These are phyloP conservation scores for Eptesicus fuscus DNA, from an alignment of 2,113 vertebrate genomes.

Conservation along the genomic window DNA sequence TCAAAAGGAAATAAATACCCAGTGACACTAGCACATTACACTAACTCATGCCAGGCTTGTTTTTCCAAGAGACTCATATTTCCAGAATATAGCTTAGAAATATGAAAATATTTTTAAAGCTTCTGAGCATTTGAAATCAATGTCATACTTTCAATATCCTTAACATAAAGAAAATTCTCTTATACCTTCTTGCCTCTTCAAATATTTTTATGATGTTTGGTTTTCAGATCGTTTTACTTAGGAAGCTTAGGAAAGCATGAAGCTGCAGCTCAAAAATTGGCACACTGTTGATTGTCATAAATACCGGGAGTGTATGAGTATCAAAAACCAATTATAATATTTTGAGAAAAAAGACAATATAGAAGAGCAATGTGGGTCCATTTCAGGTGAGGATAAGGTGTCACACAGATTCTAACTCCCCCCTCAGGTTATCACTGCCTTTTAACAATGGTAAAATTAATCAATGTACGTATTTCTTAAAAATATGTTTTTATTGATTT, in stretches of 20 bases:
- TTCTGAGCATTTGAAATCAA: conserved; percentile 16
- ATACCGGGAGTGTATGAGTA: neutral
- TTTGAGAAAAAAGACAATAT: neutral
- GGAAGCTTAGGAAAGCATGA: neutral
- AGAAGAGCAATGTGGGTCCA: neutral
- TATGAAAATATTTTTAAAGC: conserved; percentile 8
- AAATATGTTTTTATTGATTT: neutral
- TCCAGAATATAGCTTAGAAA: neutral
- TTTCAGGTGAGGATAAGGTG: neutral
- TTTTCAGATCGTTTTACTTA: conserved; percentile 6
- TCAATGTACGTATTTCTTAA: too few relatives aligned
- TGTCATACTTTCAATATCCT: neutral
- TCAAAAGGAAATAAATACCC: neutral
- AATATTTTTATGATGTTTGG: neutral
- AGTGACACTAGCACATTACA: neutral
- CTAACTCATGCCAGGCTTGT: neutral
- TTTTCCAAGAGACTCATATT: neutral
- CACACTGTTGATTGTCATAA: neutral
- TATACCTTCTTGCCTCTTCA: neutral
- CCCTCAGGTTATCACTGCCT: neutral
- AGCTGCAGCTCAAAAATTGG: neutral
- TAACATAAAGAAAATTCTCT: neutral
- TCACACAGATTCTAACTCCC: neutral
- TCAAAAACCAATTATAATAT: neutral
- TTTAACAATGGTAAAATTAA: conserved; percentile 10